Percentiles rank a stretch among this genome's conserved stretches.
Evolutionary conservation across 2,888 invertebrate genomes (phyloP).

Genomic region (Eremobia ochroleuca): DNA sequence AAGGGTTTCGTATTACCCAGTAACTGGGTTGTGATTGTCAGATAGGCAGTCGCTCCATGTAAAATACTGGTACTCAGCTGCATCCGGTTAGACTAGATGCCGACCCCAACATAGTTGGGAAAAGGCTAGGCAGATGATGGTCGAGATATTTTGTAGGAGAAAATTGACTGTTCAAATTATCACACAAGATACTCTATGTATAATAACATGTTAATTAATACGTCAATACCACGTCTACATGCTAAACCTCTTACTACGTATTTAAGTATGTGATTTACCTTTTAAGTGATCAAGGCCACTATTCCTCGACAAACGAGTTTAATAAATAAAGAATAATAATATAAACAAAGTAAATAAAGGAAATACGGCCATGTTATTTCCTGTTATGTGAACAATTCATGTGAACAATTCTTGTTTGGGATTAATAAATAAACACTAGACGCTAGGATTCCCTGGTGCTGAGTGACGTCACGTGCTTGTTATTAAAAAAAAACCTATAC

Average conservation of each 20-base stretch:
- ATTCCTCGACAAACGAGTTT: slow-evolving; percentile 37
- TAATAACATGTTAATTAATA: neutral
- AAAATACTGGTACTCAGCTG: no score
- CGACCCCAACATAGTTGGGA: no score
- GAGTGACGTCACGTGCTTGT: slow-evolving; percentile 5
- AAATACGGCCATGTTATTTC: slow-evolving; percentile 28
- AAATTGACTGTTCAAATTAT: no score
- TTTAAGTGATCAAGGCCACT: slow-evolving; percentile 36
- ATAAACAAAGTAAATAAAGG: slow-evolving; percentile 30
- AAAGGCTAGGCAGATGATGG: no score
- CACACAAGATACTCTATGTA: no score
- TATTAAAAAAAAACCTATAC: neutral
- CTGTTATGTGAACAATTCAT: slow-evolving; percentile 21
- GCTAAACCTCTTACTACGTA: neutral
- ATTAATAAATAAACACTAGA: slow-evolving; percentile 23
- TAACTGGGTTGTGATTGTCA: no score
- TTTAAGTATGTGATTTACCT: slow-evolving; percentile 39
- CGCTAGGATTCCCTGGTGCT: slow-evolving; percentile 47
- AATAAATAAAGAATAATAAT: neutral
- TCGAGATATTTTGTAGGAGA: no score
- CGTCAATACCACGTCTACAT: neutral
- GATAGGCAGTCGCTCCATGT: no score
- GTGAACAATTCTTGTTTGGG: slow-evolving; percentile 24
- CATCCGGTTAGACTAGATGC: no score
- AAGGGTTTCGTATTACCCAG: no score